These are phyloP conservation scores for Intellagama lesueurii DNA, from an alignment of 2,797 vertebrate species.

Conservation along the genomic window DNA sequence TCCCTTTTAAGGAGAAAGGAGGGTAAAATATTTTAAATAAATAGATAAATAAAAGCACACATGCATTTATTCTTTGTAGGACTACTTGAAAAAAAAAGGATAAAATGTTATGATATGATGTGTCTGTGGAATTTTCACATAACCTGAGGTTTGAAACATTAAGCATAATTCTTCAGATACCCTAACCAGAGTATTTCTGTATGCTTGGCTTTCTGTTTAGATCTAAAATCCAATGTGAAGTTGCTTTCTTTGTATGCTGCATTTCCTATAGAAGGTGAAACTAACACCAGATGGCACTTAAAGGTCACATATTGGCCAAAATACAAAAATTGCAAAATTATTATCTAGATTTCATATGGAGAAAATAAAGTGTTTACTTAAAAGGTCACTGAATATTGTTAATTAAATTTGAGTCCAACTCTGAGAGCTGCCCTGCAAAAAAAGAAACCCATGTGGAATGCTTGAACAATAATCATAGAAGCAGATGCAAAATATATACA, in stretches of 20 bases:
- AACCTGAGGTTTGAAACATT: background rate
- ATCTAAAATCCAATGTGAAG: slow-evolving; percentile 3
- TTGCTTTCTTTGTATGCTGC: rapidly evolving
- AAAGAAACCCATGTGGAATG: background rate
- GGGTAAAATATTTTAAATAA: too few species aligned
- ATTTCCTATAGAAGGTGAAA: slow-evolving; percentile 16
- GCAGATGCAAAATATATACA: background rate
- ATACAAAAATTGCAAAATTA: slow-evolving; percentile 17
- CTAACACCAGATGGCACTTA: slow-evolving; percentile 43
- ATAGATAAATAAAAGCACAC: too few species aligned
- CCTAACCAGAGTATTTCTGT: background rate
- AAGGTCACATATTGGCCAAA: slow-evolving; percentile 36
- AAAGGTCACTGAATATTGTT: background rate
- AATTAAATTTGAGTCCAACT: background rate
- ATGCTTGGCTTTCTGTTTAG: background rate
- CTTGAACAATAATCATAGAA: background rate
- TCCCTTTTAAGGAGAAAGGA: too few species aligned
- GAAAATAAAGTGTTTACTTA: background rate
- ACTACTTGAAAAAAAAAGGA: background rate
- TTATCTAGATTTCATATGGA: slow-evolving; percentile 29
- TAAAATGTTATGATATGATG: background rate
- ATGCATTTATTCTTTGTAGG: too few species aligned
- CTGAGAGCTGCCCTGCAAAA: background rate
- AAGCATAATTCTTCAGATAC: background rate
- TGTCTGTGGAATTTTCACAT: background rate